Conservation (phyloP, 2,797 vertebrate genomes). For the Argyrosomus regius region DNA sequence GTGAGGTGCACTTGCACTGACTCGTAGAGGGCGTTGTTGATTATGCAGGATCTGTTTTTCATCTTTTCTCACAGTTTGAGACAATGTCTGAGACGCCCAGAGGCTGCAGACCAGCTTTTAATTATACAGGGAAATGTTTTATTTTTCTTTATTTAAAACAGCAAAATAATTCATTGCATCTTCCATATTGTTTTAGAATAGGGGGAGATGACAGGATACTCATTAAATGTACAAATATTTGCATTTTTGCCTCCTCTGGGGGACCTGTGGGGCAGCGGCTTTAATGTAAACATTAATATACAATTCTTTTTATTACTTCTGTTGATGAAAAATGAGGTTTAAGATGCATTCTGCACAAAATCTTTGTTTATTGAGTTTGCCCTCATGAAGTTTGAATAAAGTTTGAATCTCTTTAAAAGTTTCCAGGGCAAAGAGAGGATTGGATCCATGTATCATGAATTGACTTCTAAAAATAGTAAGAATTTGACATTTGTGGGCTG, state of each 20-base stretch:
- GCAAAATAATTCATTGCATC: conserved; percentile 68
- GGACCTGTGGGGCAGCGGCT: conserved; percentile 38
- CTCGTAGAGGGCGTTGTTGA: conserved; percentile 60
- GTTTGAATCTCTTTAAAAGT: conserved; percentile 33
- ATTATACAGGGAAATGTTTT: conserved; percentile 82
- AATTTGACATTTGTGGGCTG: neutral
- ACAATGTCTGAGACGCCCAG: conserved; percentile 69
- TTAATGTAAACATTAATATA: conserved; percentile 63
- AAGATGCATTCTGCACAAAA: conserved; percentile 38
- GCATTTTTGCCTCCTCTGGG: conserved; percentile 66
- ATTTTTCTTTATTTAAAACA: conserved; percentile 72
- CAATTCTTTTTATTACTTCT: conserved; percentile 72
- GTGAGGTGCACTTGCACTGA: conserved; percentile 79
- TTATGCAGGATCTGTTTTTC: conserved; percentile 81
- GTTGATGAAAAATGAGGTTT: conserved; percentile 62
- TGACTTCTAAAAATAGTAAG: neutral
- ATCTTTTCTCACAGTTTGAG: conserved; percentile 78
- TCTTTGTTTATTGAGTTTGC: conserved; percentile 33
- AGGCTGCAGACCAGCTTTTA: conserved; percentile 83
- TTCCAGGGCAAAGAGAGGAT: neutral
- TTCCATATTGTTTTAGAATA: conserved; percentile 74
- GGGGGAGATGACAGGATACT: conserved; percentile 45
- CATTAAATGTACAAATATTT: conserved; percentile 75
- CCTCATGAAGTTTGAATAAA: conserved; percentile 31
- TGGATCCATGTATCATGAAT: neutral